Conservation (phyloP, 2,113 vertebrate genomes). For the Nansenia antarctica region DNA sequence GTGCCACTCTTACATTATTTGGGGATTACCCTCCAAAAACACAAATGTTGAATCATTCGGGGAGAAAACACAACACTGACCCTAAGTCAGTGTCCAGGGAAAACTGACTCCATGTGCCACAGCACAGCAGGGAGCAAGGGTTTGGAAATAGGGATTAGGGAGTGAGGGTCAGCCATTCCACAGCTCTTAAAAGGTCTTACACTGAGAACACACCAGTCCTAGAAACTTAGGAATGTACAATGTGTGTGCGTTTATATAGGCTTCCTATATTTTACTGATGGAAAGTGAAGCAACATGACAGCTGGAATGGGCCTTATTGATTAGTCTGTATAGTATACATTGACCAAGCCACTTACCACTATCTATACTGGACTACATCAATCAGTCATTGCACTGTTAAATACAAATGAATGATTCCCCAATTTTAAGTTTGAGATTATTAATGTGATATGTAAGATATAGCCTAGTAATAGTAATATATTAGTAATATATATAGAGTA, state of each 20-base stretch:
- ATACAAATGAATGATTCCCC: background rate
- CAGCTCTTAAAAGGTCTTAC: background rate
- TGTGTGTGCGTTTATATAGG: background rate
- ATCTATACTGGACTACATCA: background rate
- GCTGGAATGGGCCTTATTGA: background rate
- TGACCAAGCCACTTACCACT: background rate
- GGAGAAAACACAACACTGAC: too few species aligned
- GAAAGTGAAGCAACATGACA: background rate
- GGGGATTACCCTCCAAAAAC: background rate
- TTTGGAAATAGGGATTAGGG: background rate
- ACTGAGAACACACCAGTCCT: background rate
- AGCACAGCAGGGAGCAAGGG: background rate
- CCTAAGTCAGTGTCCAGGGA: background rate
- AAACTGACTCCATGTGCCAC: background rate
- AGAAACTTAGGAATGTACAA: background rate
- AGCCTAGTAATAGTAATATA: background rate
- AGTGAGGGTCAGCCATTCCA: background rate
- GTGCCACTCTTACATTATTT: too few species aligned
- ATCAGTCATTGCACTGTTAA: background rate
- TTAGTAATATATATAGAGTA: background rate
- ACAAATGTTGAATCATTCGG: too few species aligned
- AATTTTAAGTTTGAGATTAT: background rate
- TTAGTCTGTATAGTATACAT: background rate
- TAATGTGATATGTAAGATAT: background rate
- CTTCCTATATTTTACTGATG: background rate